Evolutionary conservation across 2,888 invertebrate species (phyloP).

Genomic region (Spodoptera littoralis): DNA sequence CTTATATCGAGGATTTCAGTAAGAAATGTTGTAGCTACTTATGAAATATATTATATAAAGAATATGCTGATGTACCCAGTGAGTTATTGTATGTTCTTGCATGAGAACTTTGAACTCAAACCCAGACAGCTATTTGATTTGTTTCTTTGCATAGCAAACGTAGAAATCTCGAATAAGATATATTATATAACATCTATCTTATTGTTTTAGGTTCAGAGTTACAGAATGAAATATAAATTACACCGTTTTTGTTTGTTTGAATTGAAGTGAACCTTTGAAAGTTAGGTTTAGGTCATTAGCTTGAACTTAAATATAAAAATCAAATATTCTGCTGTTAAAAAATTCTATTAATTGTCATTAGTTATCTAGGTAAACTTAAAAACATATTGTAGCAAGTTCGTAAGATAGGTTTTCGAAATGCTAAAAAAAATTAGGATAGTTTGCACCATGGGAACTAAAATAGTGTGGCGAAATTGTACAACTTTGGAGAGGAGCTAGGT

Average conservation of each 20-base stretch:
- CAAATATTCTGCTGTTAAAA: no score
- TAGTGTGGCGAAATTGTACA: no score
- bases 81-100: slow-evolving; percentile 25
- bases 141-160: slow-evolving; percentile 24
- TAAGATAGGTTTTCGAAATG: no score
- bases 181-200: slow-evolving; percentile 31
- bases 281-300: background rate
- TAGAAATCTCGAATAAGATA: slow-evolving; percentile 38
- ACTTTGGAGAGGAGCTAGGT: no score
- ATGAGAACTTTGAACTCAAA: slow-evolving; percentile 32
- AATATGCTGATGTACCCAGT: slow-evolving; percentile 23
- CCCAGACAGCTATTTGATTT: slow-evolving; percentile 28
- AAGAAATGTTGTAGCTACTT: slow-evolving; percentile 14
- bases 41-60: slow-evolving; percentile 19
- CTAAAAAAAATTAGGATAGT: no score
- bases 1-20: slow-evolving; percentile 10
- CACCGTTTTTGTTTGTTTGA: slow-evolving; percentile 42
- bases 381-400: no score
- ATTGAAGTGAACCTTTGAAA: slow-evolving; percentile 18
- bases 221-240: slow-evolving; percentile 47
- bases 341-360: no score
- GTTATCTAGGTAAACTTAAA: no score
- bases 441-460: no score
- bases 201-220: slow-evolving; percentile 44
- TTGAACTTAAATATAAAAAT: background rate